Percentiles rank a stretch among this genome's conserved stretches.
phyloP scores from a whole-genome alignment of 1,140 invertebrate species.

The Drosophila navojoa region DNA sequence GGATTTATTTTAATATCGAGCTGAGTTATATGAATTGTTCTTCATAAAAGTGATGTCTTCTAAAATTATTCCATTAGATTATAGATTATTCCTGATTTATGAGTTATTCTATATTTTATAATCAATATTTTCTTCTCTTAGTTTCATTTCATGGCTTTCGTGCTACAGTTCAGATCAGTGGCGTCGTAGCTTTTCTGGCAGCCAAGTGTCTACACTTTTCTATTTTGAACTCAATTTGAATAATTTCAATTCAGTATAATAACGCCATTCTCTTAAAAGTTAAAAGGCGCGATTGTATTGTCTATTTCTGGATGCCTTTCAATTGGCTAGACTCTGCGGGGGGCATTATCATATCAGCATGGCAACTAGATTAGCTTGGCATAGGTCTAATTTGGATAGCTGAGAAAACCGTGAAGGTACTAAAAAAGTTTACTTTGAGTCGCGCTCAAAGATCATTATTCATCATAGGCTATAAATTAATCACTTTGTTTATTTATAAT shows the following conservation, averaged over 20 bases:
- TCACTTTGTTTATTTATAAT: conserved; percentile 65
- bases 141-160: neutral
- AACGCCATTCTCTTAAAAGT: conserved; percentile 63
- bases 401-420: neutral
- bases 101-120: too few relatives aligned
- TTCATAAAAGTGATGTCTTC: too few relatives aligned
- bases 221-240: conserved; percentile 60
- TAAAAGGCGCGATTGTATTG: conserved; percentile 26
- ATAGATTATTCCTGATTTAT: too few relatives aligned
- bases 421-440: neutral
- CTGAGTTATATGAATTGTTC: too few relatives aligned
- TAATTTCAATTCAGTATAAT: conserved; percentile 75
- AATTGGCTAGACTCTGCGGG: too few relatives aligned
- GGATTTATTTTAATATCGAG: too few relatives aligned
- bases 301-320: conserved; percentile 69
- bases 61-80: too few relatives aligned
- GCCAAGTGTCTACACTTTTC: conserved; percentile 1
- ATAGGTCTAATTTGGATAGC: conserved; percentile 14
- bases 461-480: conserved; percentile 43
- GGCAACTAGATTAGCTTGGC: neutral
- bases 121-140: neutral
- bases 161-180: neutral
- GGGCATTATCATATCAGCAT: neutral
- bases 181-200: neutral
- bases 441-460: conserved; percentile 30